Percentiles rank a stretch among this genome's conserved stretches.
These are phyloP conservation scores for Argyrosomus japonicus DNA, from an alignment of 2,113 vertebrate genomes.

Conservation along the genomic window DNA sequence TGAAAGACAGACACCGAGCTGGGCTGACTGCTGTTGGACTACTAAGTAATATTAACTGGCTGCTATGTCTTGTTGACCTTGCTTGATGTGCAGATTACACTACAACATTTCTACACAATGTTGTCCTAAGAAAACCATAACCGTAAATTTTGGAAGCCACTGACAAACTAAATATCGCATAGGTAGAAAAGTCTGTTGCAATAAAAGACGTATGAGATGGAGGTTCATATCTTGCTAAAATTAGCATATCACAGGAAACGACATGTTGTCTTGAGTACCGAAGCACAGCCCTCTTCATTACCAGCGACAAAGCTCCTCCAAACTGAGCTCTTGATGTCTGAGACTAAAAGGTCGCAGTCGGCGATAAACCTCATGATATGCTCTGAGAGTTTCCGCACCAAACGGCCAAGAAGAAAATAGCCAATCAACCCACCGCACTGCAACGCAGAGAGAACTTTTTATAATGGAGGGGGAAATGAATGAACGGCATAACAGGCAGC, in stretches of 20 bases:
- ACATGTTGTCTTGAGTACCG: neutral
- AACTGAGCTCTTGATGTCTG: constrained; percentile 14
- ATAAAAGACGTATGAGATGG: no score
- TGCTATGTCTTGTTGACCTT: no score
- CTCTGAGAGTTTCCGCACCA: constrained; percentile 41
- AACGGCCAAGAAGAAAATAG: constrained; percentile 46
- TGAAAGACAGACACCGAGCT: no score
- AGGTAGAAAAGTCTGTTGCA: no score
- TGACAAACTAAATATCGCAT: no score
- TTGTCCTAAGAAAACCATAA: no score
- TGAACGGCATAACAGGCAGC: constrained; percentile 27
- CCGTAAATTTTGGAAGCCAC: no score
- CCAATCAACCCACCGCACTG: constrained; percentile 31
- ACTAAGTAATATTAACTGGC: no score
- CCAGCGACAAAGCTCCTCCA: neutral
- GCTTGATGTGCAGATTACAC: no score
- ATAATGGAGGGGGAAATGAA: constrained; percentile 23
- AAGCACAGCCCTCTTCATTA: constrained; percentile 16
- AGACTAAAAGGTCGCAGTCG: constrained; percentile 38
- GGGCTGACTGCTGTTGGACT: no score
- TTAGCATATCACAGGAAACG: neutral
- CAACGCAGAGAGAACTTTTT: constrained; percentile 30
- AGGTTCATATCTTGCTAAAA: neutral
- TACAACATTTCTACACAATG: no score
- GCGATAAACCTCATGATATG: constrained; percentile 41